Conservation (phyloP, 2,888 invertebrate genomes). For the Schrankia costaestrigalis region DNA sequence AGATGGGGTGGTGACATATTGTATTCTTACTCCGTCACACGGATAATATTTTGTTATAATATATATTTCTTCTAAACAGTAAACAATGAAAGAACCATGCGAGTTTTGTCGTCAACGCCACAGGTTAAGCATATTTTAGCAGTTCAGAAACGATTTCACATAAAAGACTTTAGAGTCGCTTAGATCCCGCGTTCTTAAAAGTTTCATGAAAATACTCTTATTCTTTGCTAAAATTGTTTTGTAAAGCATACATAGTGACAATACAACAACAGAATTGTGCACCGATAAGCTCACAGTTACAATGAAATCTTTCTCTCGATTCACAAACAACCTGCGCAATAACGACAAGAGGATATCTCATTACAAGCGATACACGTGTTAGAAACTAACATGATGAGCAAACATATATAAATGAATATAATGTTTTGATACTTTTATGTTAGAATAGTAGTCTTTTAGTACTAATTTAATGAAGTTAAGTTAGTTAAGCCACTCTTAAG, state of each 20-base stretch:
- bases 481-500: no score
- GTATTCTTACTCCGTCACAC: no score
- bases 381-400: no score
- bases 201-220: constrained; percentile 36
- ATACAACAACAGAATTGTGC: constrained; percentile 39
- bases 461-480: no score
- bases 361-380: constrained; percentile 38
- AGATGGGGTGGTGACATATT: no score
- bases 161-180: constrained; percentile 24
- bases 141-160: constrained; percentile 21
- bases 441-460: no score
- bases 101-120: constrained; percentile 23
- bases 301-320: constrained; percentile 32
- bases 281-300: constrained; percentile 25
- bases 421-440: no score
- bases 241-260: constrained; percentile 31
- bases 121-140: constrained; percentile 33
- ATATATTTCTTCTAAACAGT: constrained; percentile 20
- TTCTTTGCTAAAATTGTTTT: constrained; percentile 30
- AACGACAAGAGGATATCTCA: constrained; percentile 20
- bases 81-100: constrained; percentile 18
- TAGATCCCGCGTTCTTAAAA: constrained; percentile 33
- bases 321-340: constrained; percentile 23
- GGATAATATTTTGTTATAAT: no score
- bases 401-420: no score